Evolutionary conservation across 2,888 invertebrate species (phyloP).

Genomic region (Morpho achilles): DNA sequence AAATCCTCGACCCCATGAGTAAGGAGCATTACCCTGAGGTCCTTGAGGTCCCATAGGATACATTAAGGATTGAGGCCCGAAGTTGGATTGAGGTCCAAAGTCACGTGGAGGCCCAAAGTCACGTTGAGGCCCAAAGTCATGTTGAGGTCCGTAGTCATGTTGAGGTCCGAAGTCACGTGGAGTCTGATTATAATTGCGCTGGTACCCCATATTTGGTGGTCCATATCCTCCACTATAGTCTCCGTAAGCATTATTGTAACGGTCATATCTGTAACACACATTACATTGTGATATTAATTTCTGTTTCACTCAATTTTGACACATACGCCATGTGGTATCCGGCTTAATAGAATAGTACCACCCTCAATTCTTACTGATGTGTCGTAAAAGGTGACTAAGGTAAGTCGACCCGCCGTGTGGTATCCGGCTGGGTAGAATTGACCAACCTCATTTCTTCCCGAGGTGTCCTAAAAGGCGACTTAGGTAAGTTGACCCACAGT

Average conservation of each 20-base stretch:
- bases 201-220: constrained; percentile 29
- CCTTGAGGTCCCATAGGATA: constrained; percentile 16
- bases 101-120: constrained; percentile 28
- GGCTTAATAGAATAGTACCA: no score
- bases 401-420: no score
- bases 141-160: constrained; percentile 27
- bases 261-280: constrained; percentile 38
- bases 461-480: no score
- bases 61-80: constrained; percentile 22
- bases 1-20: constrained; percentile 35
- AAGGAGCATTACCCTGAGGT: constrained; percentile 21
- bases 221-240: constrained; percentile 52
- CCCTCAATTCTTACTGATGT: no score
- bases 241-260: constrained; percentile 52
- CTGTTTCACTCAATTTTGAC: background rate
- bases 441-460: no score
- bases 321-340: no score
- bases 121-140: constrained; percentile 22
- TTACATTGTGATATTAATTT: background rate
- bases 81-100: constrained; percentile 27
- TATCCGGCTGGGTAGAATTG: no score
- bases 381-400: no score
- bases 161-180: constrained; percentile 14
- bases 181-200: constrained; percentile 24
- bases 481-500: no score